These are phyloP conservation scores for Ophiothrix spiculata DNA, from an alignment of 35 echinoderm and acorn worm species.

Conservation along the genomic window DNA sequence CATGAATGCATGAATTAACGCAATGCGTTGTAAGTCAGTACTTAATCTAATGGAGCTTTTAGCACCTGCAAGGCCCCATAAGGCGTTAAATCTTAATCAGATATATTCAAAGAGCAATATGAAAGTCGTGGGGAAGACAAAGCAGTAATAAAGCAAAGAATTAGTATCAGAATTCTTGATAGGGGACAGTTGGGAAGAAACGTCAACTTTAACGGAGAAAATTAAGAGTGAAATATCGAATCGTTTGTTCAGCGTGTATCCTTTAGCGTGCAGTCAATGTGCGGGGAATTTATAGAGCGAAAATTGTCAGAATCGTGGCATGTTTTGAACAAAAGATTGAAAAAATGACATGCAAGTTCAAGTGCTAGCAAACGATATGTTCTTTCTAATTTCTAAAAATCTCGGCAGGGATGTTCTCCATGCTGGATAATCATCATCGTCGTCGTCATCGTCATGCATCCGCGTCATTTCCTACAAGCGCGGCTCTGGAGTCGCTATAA, in stretches of 20 bases:
- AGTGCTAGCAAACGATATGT: too few species aligned
- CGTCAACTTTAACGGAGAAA: not conserved
- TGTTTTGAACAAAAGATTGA: too few species aligned
- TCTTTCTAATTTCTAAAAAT: too few species aligned
- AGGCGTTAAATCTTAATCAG: not conserved
- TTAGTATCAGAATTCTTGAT: not conserved
- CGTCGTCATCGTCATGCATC: too few species aligned
- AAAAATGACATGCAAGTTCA: too few species aligned
- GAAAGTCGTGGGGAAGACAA: not conserved
- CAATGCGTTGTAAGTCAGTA: not conserved
- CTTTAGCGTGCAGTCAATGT: too few species aligned
- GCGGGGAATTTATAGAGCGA: too few species aligned
- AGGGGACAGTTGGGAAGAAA: not conserved
- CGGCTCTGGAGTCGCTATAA: too few species aligned
- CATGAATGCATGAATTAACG: not conserved
- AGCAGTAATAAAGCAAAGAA: not conserved
- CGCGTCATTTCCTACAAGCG: too few species aligned
- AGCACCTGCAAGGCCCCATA: not conserved
- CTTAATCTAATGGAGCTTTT: not conserved
- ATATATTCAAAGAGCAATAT: conserved; percentile 5
- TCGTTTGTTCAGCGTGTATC: not conserved
- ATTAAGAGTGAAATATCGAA: not conserved
- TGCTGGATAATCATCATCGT: too few species aligned
- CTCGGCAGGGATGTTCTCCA: too few species aligned
- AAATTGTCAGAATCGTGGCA: too few species aligned